Evolutionary conservation across 2,797 vertebrate species (phyloP).

Genomic region (Enteromius mattozi): DNA sequence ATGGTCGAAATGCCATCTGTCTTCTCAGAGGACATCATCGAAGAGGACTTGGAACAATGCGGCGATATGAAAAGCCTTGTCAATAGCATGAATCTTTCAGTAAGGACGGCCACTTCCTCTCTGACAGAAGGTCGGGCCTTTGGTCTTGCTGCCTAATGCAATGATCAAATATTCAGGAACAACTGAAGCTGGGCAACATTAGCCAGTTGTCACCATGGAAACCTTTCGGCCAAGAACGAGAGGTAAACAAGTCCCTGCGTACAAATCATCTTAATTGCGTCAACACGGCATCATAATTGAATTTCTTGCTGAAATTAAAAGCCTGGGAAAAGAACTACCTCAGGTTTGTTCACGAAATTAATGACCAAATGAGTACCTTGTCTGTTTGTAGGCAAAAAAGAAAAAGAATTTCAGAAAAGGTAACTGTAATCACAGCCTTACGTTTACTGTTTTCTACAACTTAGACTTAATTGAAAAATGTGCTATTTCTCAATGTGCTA

Average conservation of each 20-base stretch:
- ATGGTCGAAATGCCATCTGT: slow-evolving; percentile 41
- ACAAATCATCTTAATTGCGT: slow-evolving; percentile 33
- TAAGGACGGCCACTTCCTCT: not conserved
- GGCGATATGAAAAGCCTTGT: slow-evolving; percentile 28
- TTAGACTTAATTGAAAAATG: not conserved
- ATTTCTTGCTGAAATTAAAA: slow-evolving; percentile 28
- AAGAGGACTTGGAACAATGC: not conserved
- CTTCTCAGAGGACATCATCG: slow-evolving; percentile 25
- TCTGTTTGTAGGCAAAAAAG: not conserved
- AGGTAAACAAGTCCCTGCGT: not conserved
- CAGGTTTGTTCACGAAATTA: not conserved
- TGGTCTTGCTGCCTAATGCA: slow-evolving; percentile 10
- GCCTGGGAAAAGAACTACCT: slow-evolving; percentile 1
- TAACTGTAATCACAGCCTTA: not conserved
- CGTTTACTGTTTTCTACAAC: not conserved
- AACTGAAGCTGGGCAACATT: slow-evolving; percentile 25
- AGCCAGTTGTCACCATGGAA: slow-evolving; percentile 31
- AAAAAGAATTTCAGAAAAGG: not conserved
- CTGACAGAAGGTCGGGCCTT: slow-evolving; percentile 18
- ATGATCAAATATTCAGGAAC: slow-evolving; percentile 38
- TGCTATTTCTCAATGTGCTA: no score
- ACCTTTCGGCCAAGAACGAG: slow-evolving; percentile 10
- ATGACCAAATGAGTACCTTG: not conserved
- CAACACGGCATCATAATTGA: not conserved
- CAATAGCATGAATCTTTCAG: slow-evolving; percentile 18